Evolutionary conservation across 2,888 invertebrate genomes (phyloP).

Genomic region (Tanytarsus gracilentus): DNA sequence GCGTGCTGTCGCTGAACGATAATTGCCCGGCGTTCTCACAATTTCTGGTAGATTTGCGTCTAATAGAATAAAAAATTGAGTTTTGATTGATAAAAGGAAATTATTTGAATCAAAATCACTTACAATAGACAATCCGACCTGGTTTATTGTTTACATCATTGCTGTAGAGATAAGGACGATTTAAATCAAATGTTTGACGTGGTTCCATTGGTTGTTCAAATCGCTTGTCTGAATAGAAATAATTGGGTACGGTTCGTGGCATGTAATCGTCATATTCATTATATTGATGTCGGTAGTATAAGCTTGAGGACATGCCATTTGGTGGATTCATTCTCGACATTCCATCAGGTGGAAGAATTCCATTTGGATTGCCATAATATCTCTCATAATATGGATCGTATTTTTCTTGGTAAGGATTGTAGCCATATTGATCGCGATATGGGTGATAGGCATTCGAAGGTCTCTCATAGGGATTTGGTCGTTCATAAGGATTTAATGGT

Average conservation of each 20-base stretch:
- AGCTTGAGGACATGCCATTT: slow-evolving; percentile 8
- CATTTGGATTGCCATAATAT: too few species aligned
- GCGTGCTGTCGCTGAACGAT: slow-evolving; percentile 46
- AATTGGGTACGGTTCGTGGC: slow-evolving; percentile 39
- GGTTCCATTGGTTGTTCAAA: slow-evolving; percentile 39
- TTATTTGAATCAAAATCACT: too few species aligned
- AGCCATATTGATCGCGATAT: background rate
- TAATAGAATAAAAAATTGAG: too few species aligned
- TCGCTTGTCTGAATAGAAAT: slow-evolving; percentile 41
- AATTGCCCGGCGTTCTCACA: slow-evolving; percentile 47
- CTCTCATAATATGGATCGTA: slow-evolving; percentile 18
- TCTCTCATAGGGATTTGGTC: background rate
- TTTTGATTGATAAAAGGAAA: too few species aligned
- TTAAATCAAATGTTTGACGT: slow-evolving; percentile 33
- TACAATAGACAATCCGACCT: slow-evolving; percentile 56
- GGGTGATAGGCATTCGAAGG: background rate
- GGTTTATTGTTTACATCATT: slow-evolving; percentile 23
- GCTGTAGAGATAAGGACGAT: slow-evolving; percentile 5
- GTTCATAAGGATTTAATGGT: background rate
- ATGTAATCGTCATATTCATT: slow-evolving; percentile 34
- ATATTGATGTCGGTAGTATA: slow-evolving; percentile 35
- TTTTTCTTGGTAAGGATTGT: background rate
- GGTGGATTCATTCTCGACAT: slow-evolving; percentile 17
- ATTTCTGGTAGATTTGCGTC: slow-evolving; percentile 62
- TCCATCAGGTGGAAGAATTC: slow-evolving; percentile 13